Evolutionary conservation across 53 echinoderm and acorn worm species (phyloP).

Genomic region (Astropecten irregularis): DNA sequence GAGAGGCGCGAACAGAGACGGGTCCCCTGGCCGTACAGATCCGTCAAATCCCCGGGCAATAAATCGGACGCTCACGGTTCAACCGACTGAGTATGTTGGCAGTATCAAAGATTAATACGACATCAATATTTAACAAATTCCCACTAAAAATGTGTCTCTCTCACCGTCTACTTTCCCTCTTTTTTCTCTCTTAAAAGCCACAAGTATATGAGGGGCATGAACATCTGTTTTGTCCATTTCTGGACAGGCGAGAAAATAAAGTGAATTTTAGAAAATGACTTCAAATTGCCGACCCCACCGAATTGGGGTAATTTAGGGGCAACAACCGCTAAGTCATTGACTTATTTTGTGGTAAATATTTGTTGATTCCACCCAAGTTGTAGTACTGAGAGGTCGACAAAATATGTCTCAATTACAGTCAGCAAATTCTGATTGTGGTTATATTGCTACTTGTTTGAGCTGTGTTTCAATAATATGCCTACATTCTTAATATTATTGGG

Average conservation of each 20-base stretch:
- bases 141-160: neutral
- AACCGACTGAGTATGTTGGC: too few species aligned
- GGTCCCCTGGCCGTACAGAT: too few species aligned
- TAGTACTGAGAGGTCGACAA: too few species aligned
- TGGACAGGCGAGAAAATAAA: neutral
- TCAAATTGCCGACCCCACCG: neutral
- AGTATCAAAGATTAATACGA: slow-evolving; percentile 10
- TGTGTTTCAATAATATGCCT: too few species aligned
- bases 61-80: too few species aligned
- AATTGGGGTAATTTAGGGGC: slow-evolving; percentile 16
- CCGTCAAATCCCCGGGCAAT: too few species aligned
- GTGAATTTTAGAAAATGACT: slow-evolving; percentile 17
- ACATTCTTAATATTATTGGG: too few species aligned
- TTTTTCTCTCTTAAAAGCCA: neutral
- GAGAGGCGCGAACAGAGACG: too few species aligned
- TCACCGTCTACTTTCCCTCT: neutral
- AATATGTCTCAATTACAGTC: too few species aligned
- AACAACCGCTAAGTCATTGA: slow-evolving; percentile 40
- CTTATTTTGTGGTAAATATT: slow-evolving; percentile 5
- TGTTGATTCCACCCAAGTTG: neutral
- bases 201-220: neutral
- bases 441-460: too few species aligned
- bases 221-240: slow-evolving; percentile 31
- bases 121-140: slow-evolving; percentile 17
- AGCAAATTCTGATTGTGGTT: too few species aligned